Conservation (phyloP, 2,797 vertebrate species). For the Clarias platycephalus region DNA sequence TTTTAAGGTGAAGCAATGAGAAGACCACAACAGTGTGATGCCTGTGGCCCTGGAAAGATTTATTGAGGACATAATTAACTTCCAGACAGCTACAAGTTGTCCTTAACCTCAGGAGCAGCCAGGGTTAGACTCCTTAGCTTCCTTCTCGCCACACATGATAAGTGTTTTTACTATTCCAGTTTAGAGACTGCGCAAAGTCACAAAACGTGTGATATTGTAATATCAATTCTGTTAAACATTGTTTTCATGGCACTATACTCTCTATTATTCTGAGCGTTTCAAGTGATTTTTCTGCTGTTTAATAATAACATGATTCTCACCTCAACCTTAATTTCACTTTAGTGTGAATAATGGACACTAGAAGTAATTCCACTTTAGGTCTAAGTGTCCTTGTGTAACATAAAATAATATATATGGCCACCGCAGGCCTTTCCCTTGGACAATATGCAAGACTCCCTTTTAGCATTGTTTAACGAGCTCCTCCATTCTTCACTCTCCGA, state of each 20-base stretch:
- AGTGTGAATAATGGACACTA: conserved; percentile 73
- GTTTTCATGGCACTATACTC: not conserved
- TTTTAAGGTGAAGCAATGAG: conserved; percentile 43
- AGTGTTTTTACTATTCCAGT: not conserved
- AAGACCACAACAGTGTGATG: conserved; percentile 53
- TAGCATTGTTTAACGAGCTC: conserved; percentile 73
- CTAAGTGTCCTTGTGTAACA: conserved; percentile 76
- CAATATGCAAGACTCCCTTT: conserved; percentile 69
- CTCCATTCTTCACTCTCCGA: conserved; percentile 64
- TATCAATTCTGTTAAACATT: not conserved
- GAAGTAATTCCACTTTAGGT: conserved; percentile 71
- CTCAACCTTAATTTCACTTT: conserved; percentile 50
- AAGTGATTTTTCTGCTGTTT: not conserved
- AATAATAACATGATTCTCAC: conserved; percentile 30
- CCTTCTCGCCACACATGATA: not conserved
- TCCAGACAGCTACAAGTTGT: conserved; percentile 66
- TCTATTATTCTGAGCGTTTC: not conserved
- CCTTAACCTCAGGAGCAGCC: conserved; percentile 60
- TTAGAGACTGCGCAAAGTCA: not conserved
- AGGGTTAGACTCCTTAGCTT: conserved; percentile 43
- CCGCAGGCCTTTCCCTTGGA: conserved; percentile 60
- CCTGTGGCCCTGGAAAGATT: conserved; percentile 55
- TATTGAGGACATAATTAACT: conserved; percentile 72
- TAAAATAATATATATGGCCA: conserved; percentile 81
- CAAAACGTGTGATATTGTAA: not conserved